Evolutionary conservation across 2,888 invertebrate genomes (phyloP).

Genomic region (Malacosoma neustria): DNA sequence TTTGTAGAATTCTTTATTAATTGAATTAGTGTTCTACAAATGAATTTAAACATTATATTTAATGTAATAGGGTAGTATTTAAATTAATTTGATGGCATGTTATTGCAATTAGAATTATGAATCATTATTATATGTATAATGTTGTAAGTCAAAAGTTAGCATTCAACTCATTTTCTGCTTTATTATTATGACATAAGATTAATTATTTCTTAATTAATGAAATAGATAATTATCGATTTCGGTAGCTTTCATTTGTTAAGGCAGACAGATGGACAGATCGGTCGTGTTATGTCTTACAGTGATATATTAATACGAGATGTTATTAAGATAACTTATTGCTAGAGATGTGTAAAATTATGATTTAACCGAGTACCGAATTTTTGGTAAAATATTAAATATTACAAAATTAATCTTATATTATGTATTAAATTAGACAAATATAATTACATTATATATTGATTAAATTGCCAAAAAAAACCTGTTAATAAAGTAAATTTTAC

Average conservation of each 20-base stretch:
- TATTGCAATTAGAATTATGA: conserved; percentile 2
- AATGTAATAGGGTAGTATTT: conserved; percentile 3
- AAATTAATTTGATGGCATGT: conserved; percentile 2
- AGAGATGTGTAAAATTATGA: too few species aligned
- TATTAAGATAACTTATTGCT: conserved; percentile 31
- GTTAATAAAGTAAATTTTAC: too few species aligned
- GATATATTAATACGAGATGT: conserved; percentile 40
- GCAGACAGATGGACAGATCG: conserved; percentile 30
- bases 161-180: conserved; percentile 23
- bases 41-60: conserved; percentile 5
- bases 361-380: too few species aligned
- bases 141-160: conserved; percentile 16
- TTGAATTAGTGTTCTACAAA: neutral
- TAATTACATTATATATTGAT: too few species aligned
- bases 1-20: neutral
- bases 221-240: conserved; percentile 41
- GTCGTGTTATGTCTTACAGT: conserved; percentile 31
- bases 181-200: conserved; percentile 15
- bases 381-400: too few species aligned
- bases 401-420: too few species aligned
- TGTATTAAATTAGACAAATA: too few species aligned
- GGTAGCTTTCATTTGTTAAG: conserved; percentile 41
- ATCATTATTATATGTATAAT: conserved; percentile 5
- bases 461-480: too few species aligned
- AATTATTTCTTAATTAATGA: conserved; percentile 19